Percentiles rank a stretch among this genome's conserved stretches.
Evolutionary conservation across 2,113 vertebrate species (phyloP).

Genomic region (Mastomys natalensis): DNA sequence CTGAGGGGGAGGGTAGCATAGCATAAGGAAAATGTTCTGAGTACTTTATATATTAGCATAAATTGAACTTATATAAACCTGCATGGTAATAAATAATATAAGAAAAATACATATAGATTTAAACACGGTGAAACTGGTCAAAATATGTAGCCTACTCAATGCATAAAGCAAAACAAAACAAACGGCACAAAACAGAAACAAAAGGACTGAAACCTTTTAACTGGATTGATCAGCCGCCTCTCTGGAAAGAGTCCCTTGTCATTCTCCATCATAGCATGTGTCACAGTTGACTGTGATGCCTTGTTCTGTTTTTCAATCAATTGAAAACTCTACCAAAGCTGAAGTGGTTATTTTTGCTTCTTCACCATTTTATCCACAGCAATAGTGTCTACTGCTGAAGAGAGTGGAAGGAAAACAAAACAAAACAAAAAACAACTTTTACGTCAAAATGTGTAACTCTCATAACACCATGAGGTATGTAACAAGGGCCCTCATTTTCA

Average conservation of each 20-base stretch:
- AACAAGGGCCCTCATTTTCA: background rate
- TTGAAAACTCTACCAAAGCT: background rate
- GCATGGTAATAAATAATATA: background rate
- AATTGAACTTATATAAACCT: background rate
- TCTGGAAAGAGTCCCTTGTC: background rate
- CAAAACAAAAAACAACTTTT: background rate
- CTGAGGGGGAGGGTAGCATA: background rate
- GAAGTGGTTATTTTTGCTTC: background rate
- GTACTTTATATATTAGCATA: background rate
- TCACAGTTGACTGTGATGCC: background rate
- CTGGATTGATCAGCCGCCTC: background rate
- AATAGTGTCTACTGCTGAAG: background rate
- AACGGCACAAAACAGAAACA: too few species aligned
- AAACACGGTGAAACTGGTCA: background rate
- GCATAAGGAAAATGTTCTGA: background rate
- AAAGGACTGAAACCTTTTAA: background rate
- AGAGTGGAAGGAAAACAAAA: background rate
- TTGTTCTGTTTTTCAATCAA: background rate
- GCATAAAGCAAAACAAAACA: background rate
- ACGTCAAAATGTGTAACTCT: background rate
- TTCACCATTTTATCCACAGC: background rate
- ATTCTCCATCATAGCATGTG: background rate
- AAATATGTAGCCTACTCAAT: background rate
- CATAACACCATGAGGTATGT: background rate
- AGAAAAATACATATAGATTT: background rate